phyloP scores from a whole-genome alignment of 2,888 invertebrate species.

The Pollenia griseotomentosa region DNA sequence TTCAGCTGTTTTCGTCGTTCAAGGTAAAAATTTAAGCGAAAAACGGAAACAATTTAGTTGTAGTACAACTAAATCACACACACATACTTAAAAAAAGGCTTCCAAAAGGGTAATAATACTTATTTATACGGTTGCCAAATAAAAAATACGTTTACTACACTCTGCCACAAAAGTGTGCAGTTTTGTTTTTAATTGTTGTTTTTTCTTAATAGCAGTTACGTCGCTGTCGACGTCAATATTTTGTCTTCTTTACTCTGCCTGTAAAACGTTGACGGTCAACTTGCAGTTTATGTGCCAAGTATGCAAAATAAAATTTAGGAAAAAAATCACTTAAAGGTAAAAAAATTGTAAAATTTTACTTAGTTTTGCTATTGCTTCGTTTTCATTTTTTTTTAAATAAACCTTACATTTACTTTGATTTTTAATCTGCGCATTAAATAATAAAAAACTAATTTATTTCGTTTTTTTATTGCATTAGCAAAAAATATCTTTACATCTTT shows the following conservation, averaged over 20 bases:
- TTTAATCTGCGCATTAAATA: slow-evolving; percentile 63
- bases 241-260: slow-evolving; percentile 49
- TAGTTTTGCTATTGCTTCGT: slow-evolving; percentile 45
- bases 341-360: slow-evolving; percentile 58
- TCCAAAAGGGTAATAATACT: slow-evolving; percentile 19
- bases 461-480: slow-evolving; percentile 42
- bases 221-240: slow-evolving; percentile 52
- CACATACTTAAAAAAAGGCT: slow-evolving; percentile 17
- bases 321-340: slow-evolving; percentile 48
- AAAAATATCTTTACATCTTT: slow-evolving; percentile 43
- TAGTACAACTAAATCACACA: not conserved
- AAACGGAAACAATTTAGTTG: slow-evolving; percentile 9
- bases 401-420: slow-evolving; percentile 38
- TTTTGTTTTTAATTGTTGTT: slow-evolving; percentile 28
- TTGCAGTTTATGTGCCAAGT: slow-evolving; percentile 73
- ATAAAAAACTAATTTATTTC: slow-evolving; percentile 36
- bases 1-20: slow-evolving; percentile 18
- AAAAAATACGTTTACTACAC: slow-evolving; percentile 36
- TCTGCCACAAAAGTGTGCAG: slow-evolving; percentile 24
- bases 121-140: slow-evolving; percentile 30
- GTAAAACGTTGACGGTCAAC: slow-evolving; percentile 65
- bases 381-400: slow-evolving; percentile 50
- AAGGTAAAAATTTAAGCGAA: slow-evolving; percentile 8
- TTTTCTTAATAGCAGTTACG: slow-evolving; percentile 33
- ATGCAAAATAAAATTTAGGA: slow-evolving; percentile 60